Evolutionary conservation across 2,888 invertebrate species (phyloP), one percentile per base, ranked within the genome.

Genomic region (Diarsia rubi): DNA sequence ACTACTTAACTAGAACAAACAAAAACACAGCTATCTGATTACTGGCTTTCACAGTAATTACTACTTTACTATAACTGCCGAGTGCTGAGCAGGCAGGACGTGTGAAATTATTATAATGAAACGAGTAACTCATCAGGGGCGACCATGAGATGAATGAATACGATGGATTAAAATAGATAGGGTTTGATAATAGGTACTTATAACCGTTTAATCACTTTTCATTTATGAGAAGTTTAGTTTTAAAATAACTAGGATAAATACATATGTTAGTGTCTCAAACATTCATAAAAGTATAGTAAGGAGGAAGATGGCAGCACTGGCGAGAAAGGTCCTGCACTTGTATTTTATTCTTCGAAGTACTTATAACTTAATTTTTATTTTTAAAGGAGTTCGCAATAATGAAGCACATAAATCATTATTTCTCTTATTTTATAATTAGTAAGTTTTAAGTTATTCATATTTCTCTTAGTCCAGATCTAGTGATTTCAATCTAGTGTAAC

Each of bases 61-160:
- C 75, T 81, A 73, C 73, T 65, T 86, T 68, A 81, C 75, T 67
- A 73, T 67, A 42, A 42, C 54, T 31, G 37, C 47, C 24, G 37
- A 62, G 59, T 14, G 59, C 37, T 37, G 62, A 21, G 62, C 68
- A 59, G 70, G 75, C 75, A 79, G 79, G 87, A 84, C 76, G 87
- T 83, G 85, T 90, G 85, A 90, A 91, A 91, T 91, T 90, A 90
- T 89, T 89, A 89, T 90, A 89, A 89, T 90, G 84, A 89, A 80
- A 84, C 81, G 76, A 64, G 57, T 78, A 79, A 74, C 73, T 82
- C 78, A 49, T 45, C 45, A 37, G 2, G 19, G 59, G 67, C 1
- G 59, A 60, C 87, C 84, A 78, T 52, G 21, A 24, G 0, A 57
- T 45, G 12, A 19, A 9, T 57, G 9, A n/a, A n/a, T n/a, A n/a